A percentile compares a stretch with the other conserved stretches of the same genome.
Evolutionary conservation across 2,888 invertebrate genomes (phyloP).

Genomic region (Nezara viridula): DNA sequence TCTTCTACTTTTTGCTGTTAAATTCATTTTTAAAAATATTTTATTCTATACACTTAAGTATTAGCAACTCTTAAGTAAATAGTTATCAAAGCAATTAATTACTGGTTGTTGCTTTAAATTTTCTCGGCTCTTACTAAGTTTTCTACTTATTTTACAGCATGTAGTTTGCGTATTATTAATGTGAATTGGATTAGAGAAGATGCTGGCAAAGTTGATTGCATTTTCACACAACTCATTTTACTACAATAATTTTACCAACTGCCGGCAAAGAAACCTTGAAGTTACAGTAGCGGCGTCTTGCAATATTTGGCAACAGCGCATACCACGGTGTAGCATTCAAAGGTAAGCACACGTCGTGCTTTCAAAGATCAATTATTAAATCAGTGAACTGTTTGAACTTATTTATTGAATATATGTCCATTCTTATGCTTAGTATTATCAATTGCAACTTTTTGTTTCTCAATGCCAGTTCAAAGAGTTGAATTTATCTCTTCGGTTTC

Average conservation of each 20-base stretch:
- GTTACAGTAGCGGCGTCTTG: slow-evolving; percentile 52
- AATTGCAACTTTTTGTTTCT: not conserved
- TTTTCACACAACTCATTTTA: not conserved
- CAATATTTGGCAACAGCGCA: slow-evolving; percentile 63
- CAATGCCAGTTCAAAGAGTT: not conserved
- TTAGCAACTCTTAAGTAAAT: not conserved
- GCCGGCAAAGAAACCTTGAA: slow-evolving; percentile 60
- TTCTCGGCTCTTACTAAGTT: not conserved
- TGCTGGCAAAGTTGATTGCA: not conserved
- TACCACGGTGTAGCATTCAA: slow-evolving; percentile 56
- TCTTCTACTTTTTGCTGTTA: not conserved
- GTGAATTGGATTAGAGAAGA: not conserved
- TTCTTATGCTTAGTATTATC: not conserved
- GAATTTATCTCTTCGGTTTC: not conserved
- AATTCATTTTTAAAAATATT: not conserved
- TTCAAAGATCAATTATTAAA: slow-evolving; percentile 32
- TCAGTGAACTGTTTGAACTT: not conserved
- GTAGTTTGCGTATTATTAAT: not conserved
- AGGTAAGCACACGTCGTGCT: slow-evolving; percentile 53
- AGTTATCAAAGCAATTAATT: not conserved
- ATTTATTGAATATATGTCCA: not conserved
- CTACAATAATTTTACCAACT: slow-evolving; percentile 10
- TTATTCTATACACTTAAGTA: not conserved
- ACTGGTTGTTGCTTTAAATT: not conserved
- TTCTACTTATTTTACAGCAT: not conserved